Percentiles rank a stretch among this genome's conserved stretches.
phyloP scores from a whole-genome alignment of 2,888 invertebrate genomes.

The Oeneis ivallda region DNA sequence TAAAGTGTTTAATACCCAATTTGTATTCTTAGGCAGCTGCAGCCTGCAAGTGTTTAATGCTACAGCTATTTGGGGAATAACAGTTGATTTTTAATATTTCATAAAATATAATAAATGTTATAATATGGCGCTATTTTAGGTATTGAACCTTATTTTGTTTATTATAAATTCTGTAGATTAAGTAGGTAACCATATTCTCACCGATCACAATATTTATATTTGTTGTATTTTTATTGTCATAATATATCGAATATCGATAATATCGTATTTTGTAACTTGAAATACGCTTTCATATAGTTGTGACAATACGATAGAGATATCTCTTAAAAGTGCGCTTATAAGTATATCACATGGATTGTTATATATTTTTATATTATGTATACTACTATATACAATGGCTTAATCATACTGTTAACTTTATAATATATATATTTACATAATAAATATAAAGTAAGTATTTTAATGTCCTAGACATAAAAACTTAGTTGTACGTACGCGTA shows the following conservation, averaged over 20 bases:
- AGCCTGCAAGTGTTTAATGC: background rate
- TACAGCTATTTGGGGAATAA: background rate
- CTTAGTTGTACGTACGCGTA: slow-evolving; percentile 29
- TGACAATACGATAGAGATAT: background rate
- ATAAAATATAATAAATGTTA: too few species aligned
- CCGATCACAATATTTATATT: slow-evolving; percentile 3
- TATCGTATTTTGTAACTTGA: background rate
- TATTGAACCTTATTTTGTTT: too few species aligned
- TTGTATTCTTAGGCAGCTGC: slow-evolving; percentile 3
- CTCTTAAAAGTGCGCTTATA: background rate
- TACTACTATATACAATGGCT: background rate
- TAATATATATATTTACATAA: background rate
- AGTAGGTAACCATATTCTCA: background rate
- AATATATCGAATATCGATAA: too few species aligned
- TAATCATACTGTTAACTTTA: background rate
- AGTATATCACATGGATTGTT: slow-evolving; percentile 3
- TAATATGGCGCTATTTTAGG: background rate
- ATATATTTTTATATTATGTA: slow-evolving; percentile 5
- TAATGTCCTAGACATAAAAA: slow-evolving; percentile 27
- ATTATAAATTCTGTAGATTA: too few species aligned
- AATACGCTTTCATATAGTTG: background rate
- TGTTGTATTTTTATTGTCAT: background rate
- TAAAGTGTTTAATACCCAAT: background rate
- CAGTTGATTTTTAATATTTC: background rate
- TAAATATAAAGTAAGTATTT: background rate